Percentiles rank a stretch among this genome's conserved stretches.
phyloP scores from a whole-genome alignment of 2,113 vertebrate genomes.

The Nothoprocta perdicaria region DNA sequence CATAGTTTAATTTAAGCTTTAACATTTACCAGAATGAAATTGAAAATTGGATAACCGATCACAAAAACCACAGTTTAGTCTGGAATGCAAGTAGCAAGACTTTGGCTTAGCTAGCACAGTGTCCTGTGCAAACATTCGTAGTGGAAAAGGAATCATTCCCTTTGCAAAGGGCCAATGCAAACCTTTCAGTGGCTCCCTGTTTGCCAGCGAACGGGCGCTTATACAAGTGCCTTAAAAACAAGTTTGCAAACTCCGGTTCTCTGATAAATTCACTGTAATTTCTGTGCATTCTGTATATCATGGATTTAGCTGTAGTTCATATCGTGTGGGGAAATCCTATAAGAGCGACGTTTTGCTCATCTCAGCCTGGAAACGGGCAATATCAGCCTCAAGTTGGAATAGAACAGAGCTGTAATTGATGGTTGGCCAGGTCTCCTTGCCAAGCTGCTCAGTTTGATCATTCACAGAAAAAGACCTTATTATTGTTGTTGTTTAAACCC shows the following conservation, averaged over 20 bases:
- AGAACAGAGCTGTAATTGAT: conserved; percentile 19
- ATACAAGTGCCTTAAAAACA: neutral
- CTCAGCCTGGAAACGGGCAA: neutral
- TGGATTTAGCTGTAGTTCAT: neutral
- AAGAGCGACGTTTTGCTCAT: neutral
- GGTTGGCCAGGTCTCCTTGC: conserved; percentile 1
- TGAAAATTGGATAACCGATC: neutral
- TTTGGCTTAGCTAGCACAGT: neutral
- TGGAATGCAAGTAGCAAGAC: neutral
- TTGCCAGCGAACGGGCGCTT: conserved; percentile 43
- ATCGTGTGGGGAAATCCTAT: neutral
- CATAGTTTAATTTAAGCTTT: conserved; percentile 10
- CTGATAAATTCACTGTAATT: neutral
- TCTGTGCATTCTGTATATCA: neutral
- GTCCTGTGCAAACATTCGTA: conserved; percentile 11
- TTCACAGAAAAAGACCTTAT: conserved; percentile 2
- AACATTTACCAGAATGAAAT: conserved; percentile 19
- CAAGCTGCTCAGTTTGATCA: conserved; percentile 34
- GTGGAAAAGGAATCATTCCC: conserved; percentile 37
- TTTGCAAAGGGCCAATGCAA: conserved; percentile 7
- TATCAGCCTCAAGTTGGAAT: neutral
- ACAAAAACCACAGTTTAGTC: neutral
- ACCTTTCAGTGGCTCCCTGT: conserved; percentile 14
- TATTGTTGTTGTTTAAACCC: neutral
- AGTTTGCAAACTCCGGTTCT: neutral